Evolutionary conservation across 2,113 vertebrate species (phyloP).

Genomic region (Periophthalmus modestus): DNA sequence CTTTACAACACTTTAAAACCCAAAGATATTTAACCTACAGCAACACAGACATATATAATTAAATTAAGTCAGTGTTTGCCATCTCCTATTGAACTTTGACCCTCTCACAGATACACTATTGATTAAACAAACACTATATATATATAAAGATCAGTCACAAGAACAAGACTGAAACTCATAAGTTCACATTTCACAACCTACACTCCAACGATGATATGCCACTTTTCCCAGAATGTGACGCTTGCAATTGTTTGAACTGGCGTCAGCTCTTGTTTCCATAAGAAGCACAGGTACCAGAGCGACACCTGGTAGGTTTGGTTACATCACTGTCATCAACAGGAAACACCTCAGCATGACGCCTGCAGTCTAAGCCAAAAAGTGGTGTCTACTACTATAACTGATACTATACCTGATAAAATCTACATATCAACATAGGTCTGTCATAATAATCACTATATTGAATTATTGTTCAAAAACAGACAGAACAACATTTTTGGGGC

Average conservation of each 20-base stretch:
- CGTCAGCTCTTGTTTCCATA: constrained; percentile 34
- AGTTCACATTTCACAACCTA: neutral
- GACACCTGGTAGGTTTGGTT: constrained; percentile 49
- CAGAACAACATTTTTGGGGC: neutral
- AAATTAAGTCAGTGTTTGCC: neutral
- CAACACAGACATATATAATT: neutral
- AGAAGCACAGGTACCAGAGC: constrained; percentile 5
- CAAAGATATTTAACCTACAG: neutral
- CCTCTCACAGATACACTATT: neutral
- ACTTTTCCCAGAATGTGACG: constrained; percentile 13
- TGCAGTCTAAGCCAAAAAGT: neutral
- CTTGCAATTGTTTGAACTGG: constrained; percentile 14
- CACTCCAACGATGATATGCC: neutral
- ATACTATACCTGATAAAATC: neutral
- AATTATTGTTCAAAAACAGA: neutral
- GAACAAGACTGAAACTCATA: neutral
- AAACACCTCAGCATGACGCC: neutral
- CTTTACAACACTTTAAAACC: neutral
- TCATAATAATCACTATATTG: neutral
- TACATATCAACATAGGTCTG: neutral
- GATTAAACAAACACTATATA: neutral
- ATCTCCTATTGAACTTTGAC: neutral
- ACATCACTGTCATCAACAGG: constrained; percentile 26
- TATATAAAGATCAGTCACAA: neutral
- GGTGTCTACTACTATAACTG: neutral